Evolutionary conservation across 2,888 invertebrate genomes (phyloP).

Genomic region (Fragum whitleyi): DNA sequence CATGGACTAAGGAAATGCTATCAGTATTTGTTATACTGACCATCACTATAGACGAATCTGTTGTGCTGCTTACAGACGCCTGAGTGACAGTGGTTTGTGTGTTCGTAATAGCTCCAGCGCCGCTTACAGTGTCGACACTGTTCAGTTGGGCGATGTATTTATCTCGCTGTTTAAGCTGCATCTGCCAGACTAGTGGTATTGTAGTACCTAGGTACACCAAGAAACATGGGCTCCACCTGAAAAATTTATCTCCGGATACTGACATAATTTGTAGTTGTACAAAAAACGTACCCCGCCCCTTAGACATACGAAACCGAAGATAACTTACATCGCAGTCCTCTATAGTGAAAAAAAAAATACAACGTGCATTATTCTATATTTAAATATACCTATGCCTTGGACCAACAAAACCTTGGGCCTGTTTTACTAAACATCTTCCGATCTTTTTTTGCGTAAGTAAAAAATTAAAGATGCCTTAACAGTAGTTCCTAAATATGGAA

Average conservation of each 20-base stretch:
- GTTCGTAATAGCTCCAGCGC: not conserved
- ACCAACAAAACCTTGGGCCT: no score
- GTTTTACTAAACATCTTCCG: no score
- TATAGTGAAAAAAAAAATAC: not conserved
- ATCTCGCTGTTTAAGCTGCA: constrained; percentile 54
- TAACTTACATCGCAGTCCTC: not conserved
- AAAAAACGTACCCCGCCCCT: not conserved
- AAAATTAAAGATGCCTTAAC: no score
- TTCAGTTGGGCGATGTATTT: constrained; percentile 8
- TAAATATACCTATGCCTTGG: no score
- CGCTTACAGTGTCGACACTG: not conserved
- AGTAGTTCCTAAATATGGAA: no score
- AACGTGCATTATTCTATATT: not conserved
- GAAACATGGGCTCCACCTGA: constrained; percentile 68
- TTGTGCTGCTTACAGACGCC: not conserved
- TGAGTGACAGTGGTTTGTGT: not conserved
- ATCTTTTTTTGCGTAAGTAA: no score
- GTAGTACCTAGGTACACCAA: constrained; percentile 66
- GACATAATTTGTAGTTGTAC: not conserved
- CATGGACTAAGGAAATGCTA: no score
- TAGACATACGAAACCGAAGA: not conserved
- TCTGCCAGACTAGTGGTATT: constrained; percentile 68
- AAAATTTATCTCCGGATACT: not conserved
- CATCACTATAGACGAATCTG: not conserved
- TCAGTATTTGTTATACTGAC: no score